Evolutionary conservation across 1,140 invertebrate species (phyloP), one percentile per base, ranked within the genome.

Genomic region (Drosophila kepulauana): DNA sequence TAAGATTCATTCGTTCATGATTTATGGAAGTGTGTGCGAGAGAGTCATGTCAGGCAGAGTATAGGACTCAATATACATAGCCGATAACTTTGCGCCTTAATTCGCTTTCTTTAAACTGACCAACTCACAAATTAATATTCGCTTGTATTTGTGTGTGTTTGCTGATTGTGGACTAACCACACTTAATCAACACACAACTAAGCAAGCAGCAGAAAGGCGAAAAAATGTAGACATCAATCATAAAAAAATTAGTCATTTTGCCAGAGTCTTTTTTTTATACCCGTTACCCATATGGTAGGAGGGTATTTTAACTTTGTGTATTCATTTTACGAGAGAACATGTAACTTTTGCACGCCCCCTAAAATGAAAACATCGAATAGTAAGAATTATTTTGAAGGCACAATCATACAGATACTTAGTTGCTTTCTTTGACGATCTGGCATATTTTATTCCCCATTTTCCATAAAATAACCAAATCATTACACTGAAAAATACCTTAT

Each of bases 1-100:
- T 87, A 75, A 75, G 84, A 87, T 89, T 88, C 85, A 78, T 72
- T 67, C 77, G 74, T 63, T 80, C 88, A 88, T 87, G 82, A 87
- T 88, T 87, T 87, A 87, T 88, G 67, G 58, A 45, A 7, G 45
- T 86, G 71, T 45, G 52, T 45, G 59, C 54, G 58, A 41, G 56
- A 35, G 48, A 51, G 4, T 45, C 30, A 33, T 33, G 30, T 33
- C 30, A 33, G 30, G 7, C 30, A 33, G 35, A 10, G 35, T 8
- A 46, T 28, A 43, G 54, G 41, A 35, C 8, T 38, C 54, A 41
- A 57, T 62, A 67, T 54, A 77, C 56, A 75, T 78, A 79, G 78
- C 46, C 71, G 28, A 76, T 71, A 72, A 72, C 6, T 67, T 63
- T 63, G 54, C 54, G 45, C 52, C 64, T 78, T 78, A 52, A 65